A percentile compares a stretch with the other conserved stretches of the same genome.
These are phyloP conservation scores for Pristiophorus japonicus DNA, from an alignment of 2,113 vertebrate genomes.

Conservation along the genomic window DNA sequence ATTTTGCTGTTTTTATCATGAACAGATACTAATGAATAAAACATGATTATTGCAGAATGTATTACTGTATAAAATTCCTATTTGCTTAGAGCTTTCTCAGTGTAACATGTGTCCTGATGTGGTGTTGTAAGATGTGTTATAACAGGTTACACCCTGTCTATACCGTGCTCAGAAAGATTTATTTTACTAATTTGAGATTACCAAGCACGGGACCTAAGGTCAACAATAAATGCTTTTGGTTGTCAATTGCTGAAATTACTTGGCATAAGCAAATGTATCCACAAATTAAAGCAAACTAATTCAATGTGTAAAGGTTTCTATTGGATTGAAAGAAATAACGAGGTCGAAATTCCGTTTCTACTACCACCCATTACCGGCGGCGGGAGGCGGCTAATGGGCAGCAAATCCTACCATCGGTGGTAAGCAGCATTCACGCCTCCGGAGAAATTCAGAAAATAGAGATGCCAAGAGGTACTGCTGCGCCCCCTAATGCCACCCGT, in stretches of 20 bases:
- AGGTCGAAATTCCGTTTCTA: too few relatives aligned
- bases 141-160: not conserved
- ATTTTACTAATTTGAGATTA: not conserved
- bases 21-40: constrained; percentile 9
- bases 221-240: not conserved
- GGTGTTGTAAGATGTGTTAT: not conserved
- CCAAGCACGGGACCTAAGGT: not conserved
- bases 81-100: not conserved
- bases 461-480: too few relatives aligned
- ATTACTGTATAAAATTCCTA: not conserved
- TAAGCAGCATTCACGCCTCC: too few relatives aligned
- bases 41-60: not conserved
- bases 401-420: too few relatives aligned
- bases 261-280: not conserved
- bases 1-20: not conserved
- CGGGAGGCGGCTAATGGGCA: too few relatives aligned
- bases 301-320: not conserved
- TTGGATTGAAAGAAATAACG: not conserved
- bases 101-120: not conserved
- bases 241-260: not conserved
- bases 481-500: too few relatives aligned
- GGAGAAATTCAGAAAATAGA: too few relatives aligned
- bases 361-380: too few relatives aligned
- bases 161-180: not conserved
- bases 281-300: not conserved